Base-by-base conservation (phyloP, 2,888 invertebrate species). In the Luperina testacea region DNA sequence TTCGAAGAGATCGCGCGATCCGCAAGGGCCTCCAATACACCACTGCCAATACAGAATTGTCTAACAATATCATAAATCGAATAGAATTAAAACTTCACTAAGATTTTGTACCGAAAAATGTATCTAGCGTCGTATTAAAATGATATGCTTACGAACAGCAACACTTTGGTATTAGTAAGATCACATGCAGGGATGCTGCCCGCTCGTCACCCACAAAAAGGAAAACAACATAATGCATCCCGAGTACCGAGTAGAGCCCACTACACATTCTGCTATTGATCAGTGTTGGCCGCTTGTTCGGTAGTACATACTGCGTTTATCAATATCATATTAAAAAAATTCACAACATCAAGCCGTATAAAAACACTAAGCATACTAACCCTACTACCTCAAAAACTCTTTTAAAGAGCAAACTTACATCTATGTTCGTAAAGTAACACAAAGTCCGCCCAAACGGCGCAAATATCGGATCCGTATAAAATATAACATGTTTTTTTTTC, bases 261-360 rank as follows among this genome's bases (percentile, higher is more conserved):
- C 96, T 97, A 96, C 97, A 96, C 97, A 96, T 95, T 94, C 94
- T 92, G 93, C 92, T 95, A 94, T 95, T 92, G 95, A 95, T 94
- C 94, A 91, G 93, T 94, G 95, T 94, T 94, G 94, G 93, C 95
- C 94, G 94, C 94, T 92, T 93, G 93, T 94, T 94, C 94, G 92
- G 94, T 94, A 94, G 91, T 92, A 68, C 68, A 80, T 76, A 94
- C 92, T 94, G 94, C 92, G 87, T 90, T 85, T 92, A 95, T 42
- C 93, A 80, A 94, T 95, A 91, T 88, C 85, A 87, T 89, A 95
- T 94, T 94, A 94, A 95, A 81, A 96, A 95, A 95, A 95, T 95
- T 97, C 97, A 97, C 97, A 97, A 97, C 97, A 97, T 97, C 96
- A 97, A 97, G 97, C 97, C 95, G 97, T 97, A 97, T 97, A 97